Percentiles rank a stretch among this genome's conserved stretches.
Conservation (phyloP, 92 coral and sea anemone species). For the Porites rus region DNA sequence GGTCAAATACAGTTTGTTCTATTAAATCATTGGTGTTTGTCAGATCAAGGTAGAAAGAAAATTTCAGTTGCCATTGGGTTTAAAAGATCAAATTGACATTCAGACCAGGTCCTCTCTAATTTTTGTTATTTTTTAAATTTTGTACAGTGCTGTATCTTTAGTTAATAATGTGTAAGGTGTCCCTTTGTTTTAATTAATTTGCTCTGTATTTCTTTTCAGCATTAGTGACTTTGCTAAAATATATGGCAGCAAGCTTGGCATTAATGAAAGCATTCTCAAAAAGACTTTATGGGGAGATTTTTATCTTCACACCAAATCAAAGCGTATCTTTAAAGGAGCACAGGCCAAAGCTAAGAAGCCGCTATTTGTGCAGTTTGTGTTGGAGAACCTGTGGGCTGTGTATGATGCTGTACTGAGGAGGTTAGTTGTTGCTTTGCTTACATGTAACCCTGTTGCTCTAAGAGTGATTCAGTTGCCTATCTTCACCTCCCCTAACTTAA, state of each 20-base stretch:
- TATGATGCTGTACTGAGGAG: conserved; percentile 90
- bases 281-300: conserved; percentile 98
- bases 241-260: conserved; percentile 91
- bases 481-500: no score
- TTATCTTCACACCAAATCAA: conserved; percentile 88
- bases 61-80: no score
- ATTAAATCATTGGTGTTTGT: no score
- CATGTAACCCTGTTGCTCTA: not conserved
- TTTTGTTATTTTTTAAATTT: no score
- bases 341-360: conserved; percentile 97
- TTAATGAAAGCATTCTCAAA: conserved; percentile 78
- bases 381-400: conserved; percentile 96
- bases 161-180: not conserved
- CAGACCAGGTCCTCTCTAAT: no score
- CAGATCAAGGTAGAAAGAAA: no score
- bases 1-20: no score
- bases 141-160: no score
- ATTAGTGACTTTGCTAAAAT: conserved; percentile 86
- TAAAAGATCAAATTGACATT: no score
- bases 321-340: conserved; percentile 95
- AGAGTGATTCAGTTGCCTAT: not conserved
- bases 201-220: conserved; percentile 40
- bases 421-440: conserved; percentile 29
- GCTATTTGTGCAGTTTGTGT: conserved; percentile 94
- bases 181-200: not conserved